Evolutionary conservation across 2,888 invertebrate species (phyloP).

Genomic region (Lymantria monacha): DNA sequence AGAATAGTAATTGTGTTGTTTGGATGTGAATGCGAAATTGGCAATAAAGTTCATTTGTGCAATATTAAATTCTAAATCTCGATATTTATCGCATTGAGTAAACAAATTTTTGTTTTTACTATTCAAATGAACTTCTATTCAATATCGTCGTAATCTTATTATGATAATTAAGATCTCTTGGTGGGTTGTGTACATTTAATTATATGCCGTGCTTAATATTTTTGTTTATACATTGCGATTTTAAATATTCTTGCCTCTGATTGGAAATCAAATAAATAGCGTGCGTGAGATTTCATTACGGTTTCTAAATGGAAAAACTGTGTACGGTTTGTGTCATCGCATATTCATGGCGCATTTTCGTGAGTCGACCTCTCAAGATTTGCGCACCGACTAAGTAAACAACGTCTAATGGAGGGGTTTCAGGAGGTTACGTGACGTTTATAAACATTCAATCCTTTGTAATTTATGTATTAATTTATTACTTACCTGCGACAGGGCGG

Average conservation of each 20-base stretch:
- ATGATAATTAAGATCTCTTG: too few relatives aligned
- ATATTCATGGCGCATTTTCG: slow-evolving; percentile 81
- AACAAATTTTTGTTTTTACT: too few relatives aligned
- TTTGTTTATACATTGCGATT: slow-evolving; percentile 12
- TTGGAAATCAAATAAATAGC: slow-evolving; percentile 68
- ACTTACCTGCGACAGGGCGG: slow-evolving; percentile 29
- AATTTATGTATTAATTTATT: slow-evolving; percentile 57
- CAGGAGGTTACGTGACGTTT: slow-evolving; percentile 66
- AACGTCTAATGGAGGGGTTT: slow-evolving; percentile 79
- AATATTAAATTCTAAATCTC: too few relatives aligned
- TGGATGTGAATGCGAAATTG: slow-evolving; percentile 54
- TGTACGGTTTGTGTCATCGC: slow-evolving; percentile 81
- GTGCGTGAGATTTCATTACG: slow-evolving; percentile 77
- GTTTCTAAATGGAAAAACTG: slow-evolving; percentile 79
- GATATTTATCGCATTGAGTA: too few relatives aligned
- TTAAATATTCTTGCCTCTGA: slow-evolving; percentile 33
- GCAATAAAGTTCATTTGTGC: slow-evolving; percentile 35
- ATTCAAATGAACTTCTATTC: too few relatives aligned
- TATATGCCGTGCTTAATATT: slow-evolving; percentile 16
- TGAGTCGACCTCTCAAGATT: slow-evolving; percentile 79
- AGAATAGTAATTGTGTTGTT: slow-evolving; percentile 47
- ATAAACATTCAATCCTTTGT: slow-evolving; percentile 58
- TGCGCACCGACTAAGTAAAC: slow-evolving; percentile 77
- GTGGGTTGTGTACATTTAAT: too few relatives aligned
- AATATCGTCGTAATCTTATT: too few relatives aligned